A percentile compares a stretch with the other conserved stretches of the same genome.
Evolutionary conservation across 2,113 vertebrate genomes (phyloP).

Genomic region (Platichthys flesus): DNA sequence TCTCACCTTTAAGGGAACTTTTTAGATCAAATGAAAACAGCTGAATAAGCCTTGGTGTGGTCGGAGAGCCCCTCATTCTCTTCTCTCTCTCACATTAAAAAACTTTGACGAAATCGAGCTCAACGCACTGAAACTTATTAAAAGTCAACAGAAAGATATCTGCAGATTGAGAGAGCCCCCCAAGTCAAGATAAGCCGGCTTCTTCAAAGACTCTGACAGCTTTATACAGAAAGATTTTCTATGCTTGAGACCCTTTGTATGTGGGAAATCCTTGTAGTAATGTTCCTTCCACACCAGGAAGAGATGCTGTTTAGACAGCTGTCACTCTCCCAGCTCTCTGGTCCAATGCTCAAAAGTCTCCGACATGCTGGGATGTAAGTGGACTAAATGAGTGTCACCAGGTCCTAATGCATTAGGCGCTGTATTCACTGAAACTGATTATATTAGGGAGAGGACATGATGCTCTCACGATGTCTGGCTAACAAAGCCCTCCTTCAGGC

Average conservation of each 20-base stretch:
- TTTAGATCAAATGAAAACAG: neutral
- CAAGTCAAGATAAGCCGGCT: conserved; percentile 13
- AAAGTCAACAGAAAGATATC: neutral
- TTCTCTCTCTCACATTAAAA: neutral
- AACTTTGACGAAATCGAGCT: neutral
- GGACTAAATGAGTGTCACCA: conserved; percentile 83
- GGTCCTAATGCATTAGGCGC: conserved; percentile 82
- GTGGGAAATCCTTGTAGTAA: conserved; percentile 8
- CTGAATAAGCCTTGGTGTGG: neutral
- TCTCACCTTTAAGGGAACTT: neutral
- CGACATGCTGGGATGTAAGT: conserved; percentile 58
- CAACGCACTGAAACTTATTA: neutral
- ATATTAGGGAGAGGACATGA: conserved; percentile 77
- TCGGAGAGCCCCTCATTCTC: neutral
- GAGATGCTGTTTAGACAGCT: conserved; percentile 61
- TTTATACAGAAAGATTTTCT: neutral
- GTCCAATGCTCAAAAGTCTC: conserved; percentile 24
- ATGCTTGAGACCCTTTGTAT: neutral
- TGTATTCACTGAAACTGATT: conserved; percentile 81
- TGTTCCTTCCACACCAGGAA: conserved; percentile 35
- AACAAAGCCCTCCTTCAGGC: conserved; percentile 79
- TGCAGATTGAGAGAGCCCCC: neutral
- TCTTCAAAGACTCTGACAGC: conserved; percentile 30
- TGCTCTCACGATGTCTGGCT: conserved; percentile 66
- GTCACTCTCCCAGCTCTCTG: conserved; percentile 22